Base-by-base conservation (phyloP, 2,797 vertebrate genomes). In the Poeciliopsis infans region DNA sequence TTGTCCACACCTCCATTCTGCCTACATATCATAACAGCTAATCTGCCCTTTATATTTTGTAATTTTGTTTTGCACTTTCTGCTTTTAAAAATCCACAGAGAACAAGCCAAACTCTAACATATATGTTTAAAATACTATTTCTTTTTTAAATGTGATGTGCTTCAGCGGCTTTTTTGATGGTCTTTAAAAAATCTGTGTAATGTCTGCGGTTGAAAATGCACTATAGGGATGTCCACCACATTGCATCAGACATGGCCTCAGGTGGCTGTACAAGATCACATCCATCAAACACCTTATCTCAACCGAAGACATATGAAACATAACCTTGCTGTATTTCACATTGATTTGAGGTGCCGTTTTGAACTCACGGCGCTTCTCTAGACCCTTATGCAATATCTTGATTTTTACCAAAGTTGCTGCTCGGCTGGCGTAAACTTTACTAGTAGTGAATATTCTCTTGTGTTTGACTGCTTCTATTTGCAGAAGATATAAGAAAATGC, bases 231-330 rank as follows among this genome's bases (percentile, higher is more conserved):
- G 93, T 94, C 90, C 92, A 92, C 86, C 85, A 61, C 69, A 72
- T 94, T 95, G 91, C 94, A 93, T 95, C 94, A 94, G 88, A 85
- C 82, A 46, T 75, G 66, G 91, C 92, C 91, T 92, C 88, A 81
- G 88, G 92, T 92, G 89, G 88, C 88, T 85, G 84, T 85, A 86
- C 78, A 83, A 89, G 87, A 92, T 89, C 84, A 80, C 90, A 90
- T 92, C 90, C 91, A 93, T 94, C 92, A 93, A 93, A 93, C 92
- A 92, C 87, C 87, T 90, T 85, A 88, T 90, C 85, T 88, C 86
- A 49, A 78, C 88, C 86, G 77, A 89, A 93, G 86, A 90, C 85
- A 90, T 88, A 92, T 88, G 75, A 95, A 93, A 93, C 88, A 90
- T 81, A 90, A 92, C 90, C 90, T 90, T 85, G 87, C 88, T 88